Percentiles rank a stretch among this genome's conserved stretches.
Evolutionary conservation across 2,797 vertebrate species (phyloP).

Genomic region (Neosalanx taihuensis): DNA sequence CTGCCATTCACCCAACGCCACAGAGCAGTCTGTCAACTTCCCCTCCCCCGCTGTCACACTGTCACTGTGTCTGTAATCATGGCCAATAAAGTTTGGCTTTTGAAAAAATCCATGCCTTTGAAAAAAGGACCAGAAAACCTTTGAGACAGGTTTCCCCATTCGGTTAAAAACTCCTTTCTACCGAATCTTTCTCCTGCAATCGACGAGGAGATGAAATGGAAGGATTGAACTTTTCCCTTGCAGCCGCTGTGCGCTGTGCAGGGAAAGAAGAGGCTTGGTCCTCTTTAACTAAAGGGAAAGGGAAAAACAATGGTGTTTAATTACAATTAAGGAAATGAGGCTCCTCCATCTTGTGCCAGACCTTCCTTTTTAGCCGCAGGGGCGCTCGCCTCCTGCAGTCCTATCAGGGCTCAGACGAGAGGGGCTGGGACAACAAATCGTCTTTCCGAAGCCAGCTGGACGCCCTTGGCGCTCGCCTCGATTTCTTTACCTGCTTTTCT

Average conservation of each 20-base stretch:
- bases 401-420: constrained; percentile 55
- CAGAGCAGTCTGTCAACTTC: no score
- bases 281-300: constrained; percentile 16
- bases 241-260: not conserved
- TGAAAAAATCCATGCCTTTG: not conserved
- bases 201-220: no score
- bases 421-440: constrained; percentile 48
- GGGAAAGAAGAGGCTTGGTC: not conserved
- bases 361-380: constrained; percentile 43
- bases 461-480: constrained; percentile 35
- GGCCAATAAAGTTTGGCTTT: no score
- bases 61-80: no score
- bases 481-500: constrained; percentile 40
- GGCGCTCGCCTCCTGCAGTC: constrained; percentile 28
- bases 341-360: constrained; percentile 40
- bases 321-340: constrained; percentile 56
- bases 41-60: no score
- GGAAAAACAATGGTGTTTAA: constrained; percentile 49
- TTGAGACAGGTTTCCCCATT: no score
- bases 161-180: no score
- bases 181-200: not conserved
- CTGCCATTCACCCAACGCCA: no score
- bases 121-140: no score
- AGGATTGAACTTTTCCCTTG: not conserved
- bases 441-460: constrained; percentile 39